Conservation (phyloP, 2,113 vertebrate genomes). For the Strix aluco region DNA sequence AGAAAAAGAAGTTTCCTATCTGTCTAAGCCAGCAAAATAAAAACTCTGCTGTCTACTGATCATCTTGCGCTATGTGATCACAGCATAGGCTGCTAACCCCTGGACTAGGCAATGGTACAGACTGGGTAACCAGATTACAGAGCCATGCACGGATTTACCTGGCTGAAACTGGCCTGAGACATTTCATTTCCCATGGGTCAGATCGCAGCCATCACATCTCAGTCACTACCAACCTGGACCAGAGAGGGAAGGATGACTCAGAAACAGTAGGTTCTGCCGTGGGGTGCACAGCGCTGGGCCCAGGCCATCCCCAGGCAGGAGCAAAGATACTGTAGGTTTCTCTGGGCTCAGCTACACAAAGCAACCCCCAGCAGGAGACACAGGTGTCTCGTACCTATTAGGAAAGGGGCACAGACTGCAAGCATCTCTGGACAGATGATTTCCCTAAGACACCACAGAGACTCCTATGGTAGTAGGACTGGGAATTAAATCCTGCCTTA, state of each 20-base stretch:
- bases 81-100: slow-evolving; percentile 9
- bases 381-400: not conserved
- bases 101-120: not conserved
- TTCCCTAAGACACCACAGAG: not conserved
- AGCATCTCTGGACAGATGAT: not conserved
- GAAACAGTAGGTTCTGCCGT: slow-evolving; percentile 2
- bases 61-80: not conserved
- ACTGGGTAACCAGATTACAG: slow-evolving; percentile 56
- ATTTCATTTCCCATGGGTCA: slow-evolving; percentile 61
- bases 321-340: not conserved
- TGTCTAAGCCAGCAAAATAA: not conserved
- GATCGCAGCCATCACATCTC: slow-evolving; percentile 52
- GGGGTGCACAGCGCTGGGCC: not conserved
- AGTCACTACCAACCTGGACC: slow-evolving; percentile 60
- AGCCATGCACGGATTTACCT: slow-evolving; percentile 44
- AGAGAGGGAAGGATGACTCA: slow-evolving; percentile 58
- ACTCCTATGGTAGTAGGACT: not conserved
- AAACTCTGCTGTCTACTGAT: not conserved
- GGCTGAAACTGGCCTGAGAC: slow-evolving; percentile 64
- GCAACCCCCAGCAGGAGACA: not conserved
- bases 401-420: not conserved
- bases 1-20: not conserved
- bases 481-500: not conserved
- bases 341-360: not conserved
- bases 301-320: not conserved